Base-by-base conservation (phyloP, 2,113 vertebrate genomes). In the Phaethornis superciliosus region DNA sequence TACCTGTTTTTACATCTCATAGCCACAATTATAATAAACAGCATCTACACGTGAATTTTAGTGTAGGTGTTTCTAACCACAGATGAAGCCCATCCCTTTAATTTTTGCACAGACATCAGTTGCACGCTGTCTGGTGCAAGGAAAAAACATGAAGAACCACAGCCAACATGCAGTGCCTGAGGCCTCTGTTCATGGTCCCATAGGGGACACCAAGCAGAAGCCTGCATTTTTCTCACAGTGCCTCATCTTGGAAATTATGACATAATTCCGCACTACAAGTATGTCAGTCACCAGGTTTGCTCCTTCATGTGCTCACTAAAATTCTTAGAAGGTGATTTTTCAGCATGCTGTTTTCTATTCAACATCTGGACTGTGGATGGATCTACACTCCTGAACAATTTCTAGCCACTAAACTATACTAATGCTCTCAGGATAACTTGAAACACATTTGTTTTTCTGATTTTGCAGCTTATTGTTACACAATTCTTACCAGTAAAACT, bases 51-150 rank as follows among this genome's bases (percentile, higher is more conserved):
- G 8, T 28, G 9, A 40, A 42, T 68, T 76, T 75, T 8, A 80
- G 15, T 35, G 33, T 0, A 54, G n/a, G 19, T 58, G 21, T 70
- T 59, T 22, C 51, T 13, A 63, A 60, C 4, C 8, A 59, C 20
- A 68, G 26, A 22, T 42, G 27, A 6, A 59, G 7, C 11, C 14
- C 7, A 60, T 5, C 24, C 65, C 37, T 28, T 68, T 4, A 2
- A 12, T 24, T 83, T 71, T 15, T 37, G 33, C 27, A 56, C 15
- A 72, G 32, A 47, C 10, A 7, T 68, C 32, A 28, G 32, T 6
- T 40, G n/a, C 11, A 8, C 0, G 0, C 22, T 7, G 2, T 3
- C 21, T 72, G 33, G 12, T 65, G n/a, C 40, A 54, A 70, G 51
- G 51, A 6, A 11, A 3, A 3, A 69, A 54, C 12, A 33, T 0